Conservation (phyloP, 2,888 invertebrate species). For the Stomorhina lunata region DNA sequence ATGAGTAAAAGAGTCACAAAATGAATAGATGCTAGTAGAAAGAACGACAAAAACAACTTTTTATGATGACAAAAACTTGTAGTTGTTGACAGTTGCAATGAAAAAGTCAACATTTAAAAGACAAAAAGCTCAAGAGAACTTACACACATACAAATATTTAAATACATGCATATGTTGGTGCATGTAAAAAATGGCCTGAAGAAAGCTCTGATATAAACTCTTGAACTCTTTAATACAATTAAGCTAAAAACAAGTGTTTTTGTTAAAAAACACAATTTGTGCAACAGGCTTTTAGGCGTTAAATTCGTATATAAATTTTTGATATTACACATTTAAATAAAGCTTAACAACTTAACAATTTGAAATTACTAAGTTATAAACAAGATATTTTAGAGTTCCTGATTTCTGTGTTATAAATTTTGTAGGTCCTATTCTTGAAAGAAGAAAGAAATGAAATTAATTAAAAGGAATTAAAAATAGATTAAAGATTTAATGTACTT, state of each 20-base stretch:
- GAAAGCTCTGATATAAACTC: not conserved
- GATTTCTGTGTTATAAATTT: not conserved
- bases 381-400: too few relatives aligned
- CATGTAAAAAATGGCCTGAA: not conserved
- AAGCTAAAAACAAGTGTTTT: not conserved
- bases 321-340: not conserved
- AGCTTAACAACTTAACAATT: not conserved
- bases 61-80: slow-evolving; percentile 34
- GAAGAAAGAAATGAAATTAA: not conserved
- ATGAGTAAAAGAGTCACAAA: not conserved
- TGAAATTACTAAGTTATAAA: not conserved
- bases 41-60: not conserved
- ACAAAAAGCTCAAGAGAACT: not conserved
- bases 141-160: not conserved
- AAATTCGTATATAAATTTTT: not conserved
- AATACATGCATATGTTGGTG: not conserved
- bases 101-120: slow-evolving; percentile 21
- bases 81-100: slow-evolving; percentile 54
- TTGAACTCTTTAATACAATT: not conserved
- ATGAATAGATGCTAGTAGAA: not conserved
- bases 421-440: not conserved
- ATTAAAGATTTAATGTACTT: slow-evolving; percentile 5
- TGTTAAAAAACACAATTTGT: not conserved
- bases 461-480: slow-evolving; percentile 23
- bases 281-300: not conserved